Evolutionary conservation across 2,797 vertebrate genomes (phyloP).

Genomic region (Pangasius djambal): DNA sequence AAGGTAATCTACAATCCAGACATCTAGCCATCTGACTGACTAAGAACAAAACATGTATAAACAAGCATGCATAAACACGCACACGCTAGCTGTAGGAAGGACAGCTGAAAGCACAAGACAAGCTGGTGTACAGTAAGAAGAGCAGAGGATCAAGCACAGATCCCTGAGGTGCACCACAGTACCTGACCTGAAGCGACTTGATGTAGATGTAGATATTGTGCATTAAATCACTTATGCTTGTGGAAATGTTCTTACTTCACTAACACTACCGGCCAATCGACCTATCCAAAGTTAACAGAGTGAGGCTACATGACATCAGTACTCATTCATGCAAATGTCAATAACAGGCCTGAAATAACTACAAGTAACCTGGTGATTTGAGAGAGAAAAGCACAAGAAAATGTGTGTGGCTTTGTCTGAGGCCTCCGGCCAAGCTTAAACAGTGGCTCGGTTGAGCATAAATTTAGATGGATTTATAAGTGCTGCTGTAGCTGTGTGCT

Average conservation of each 20-base stretch:
- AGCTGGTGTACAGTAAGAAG: not conserved
- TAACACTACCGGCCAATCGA: not conserved
- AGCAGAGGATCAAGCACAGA: not conserved
- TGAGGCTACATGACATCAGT: not conserved
- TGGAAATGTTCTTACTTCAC: not conserved
- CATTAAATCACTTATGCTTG: not conserved
- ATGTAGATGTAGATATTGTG: not conserved
- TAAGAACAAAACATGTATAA: not conserved
- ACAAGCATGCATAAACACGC: not conserved
- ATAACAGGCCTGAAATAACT: constrained; percentile 22
- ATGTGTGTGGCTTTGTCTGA: constrained; percentile 19
- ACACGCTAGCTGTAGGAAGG: not conserved
- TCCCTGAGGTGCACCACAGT: not conserved
- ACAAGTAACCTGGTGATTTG: constrained; percentile 14
- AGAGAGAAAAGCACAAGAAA: not conserved
- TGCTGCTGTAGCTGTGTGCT: not conserved
- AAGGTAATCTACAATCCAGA: not conserved
- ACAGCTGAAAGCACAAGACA: not conserved
- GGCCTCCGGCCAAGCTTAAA: constrained; percentile 15
- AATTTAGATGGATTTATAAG: not conserved
- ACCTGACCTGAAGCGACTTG: not conserved
- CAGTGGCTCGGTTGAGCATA: constrained; percentile 1
- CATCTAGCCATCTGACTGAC: not conserved
- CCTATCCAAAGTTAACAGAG: not conserved
- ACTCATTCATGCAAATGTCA: not conserved